Percentiles rank a stretch among this genome's conserved stretches.
These are phyloP conservation scores for Zoroaster sp. DNA, from an alignment of 53 echinoderm and acorn worm species.

Conservation along the genomic window DNA sequence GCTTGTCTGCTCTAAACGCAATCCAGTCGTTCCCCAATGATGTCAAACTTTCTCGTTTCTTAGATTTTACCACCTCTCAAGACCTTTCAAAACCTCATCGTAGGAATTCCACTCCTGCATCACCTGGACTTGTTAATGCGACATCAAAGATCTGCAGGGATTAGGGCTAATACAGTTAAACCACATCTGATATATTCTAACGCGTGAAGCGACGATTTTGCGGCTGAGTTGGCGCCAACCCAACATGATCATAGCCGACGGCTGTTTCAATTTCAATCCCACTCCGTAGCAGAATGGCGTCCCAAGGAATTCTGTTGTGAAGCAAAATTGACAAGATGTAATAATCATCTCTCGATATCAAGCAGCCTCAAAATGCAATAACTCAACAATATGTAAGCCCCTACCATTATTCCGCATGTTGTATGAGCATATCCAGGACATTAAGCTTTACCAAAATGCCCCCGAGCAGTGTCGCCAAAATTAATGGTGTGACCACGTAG, in stretches of 20 bases:
- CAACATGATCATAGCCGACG: conserved; percentile 9
- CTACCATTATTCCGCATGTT: neutral
- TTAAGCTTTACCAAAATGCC: neutral
- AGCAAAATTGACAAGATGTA: neutral
- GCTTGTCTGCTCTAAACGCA: neutral
- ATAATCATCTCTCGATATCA: neutral
- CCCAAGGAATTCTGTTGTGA: neutral
- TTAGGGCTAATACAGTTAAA: conserved; percentile 29
- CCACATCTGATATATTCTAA: neutral
- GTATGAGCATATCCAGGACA: too few species aligned
- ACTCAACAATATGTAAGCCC: neutral
- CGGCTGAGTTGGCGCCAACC: conserved; percentile 31
- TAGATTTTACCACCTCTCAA: neutral
- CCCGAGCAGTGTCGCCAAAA: neutral
- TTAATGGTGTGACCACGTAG: neutral
- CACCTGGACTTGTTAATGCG: neutral
- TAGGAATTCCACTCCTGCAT: neutral
- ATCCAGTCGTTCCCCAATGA: conserved; percentile 10
- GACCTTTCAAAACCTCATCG: neutral
- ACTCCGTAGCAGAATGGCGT: neutral
- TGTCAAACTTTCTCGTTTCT: neutral
- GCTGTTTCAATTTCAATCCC: conserved; percentile 27
- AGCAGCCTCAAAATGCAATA: neutral
- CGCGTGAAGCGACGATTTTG: neutral
- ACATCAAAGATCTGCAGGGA: conserved; percentile 17